phyloP scores from a whole-genome alignment of 2,888 invertebrate genomes.

The Tenthredo amoena region DNA sequence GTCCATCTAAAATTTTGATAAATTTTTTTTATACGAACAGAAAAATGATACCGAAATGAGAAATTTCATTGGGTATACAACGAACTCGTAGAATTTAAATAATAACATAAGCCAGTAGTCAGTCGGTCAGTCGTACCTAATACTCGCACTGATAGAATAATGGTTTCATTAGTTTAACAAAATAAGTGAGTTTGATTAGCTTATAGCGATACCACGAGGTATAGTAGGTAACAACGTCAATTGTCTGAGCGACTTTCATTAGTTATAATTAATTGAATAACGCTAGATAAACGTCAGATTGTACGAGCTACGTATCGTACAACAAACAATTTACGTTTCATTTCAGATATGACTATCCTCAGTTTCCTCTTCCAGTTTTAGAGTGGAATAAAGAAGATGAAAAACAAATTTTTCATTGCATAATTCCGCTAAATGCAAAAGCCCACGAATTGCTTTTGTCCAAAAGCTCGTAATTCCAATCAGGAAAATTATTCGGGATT shows the following conservation, averaged over 20 bases:
- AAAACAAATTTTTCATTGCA: not conserved
- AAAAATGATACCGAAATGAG: not conserved
- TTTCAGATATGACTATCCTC: not conserved
- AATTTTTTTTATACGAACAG: not conserved
- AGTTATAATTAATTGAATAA: constrained; percentile 51
- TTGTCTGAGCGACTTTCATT: constrained; percentile 49
- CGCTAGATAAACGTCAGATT: constrained; percentile 21
- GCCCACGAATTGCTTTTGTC: not conserved
- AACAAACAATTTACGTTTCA: not conserved
- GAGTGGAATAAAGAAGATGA: not conserved
- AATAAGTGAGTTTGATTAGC: constrained; percentile 37
- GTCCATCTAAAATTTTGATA: not conserved
- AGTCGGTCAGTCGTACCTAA: not conserved
- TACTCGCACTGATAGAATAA: constrained; percentile 24
- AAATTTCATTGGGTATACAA: not conserved
- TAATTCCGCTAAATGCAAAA: not conserved
- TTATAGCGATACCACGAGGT: constrained; percentile 6
- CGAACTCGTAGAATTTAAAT: not conserved
- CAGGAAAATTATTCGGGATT: too few species aligned
- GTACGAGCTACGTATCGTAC: constrained; percentile 47
- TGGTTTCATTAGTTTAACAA: constrained; percentile 45
- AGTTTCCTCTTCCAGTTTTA: not conserved
- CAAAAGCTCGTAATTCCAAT: too few species aligned
- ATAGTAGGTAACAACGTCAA: constrained; percentile 12
- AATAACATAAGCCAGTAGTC: not conserved